Conservation (phyloP, 1,140 invertebrate genomes). For the Polyergus mexicanus region DNA sequence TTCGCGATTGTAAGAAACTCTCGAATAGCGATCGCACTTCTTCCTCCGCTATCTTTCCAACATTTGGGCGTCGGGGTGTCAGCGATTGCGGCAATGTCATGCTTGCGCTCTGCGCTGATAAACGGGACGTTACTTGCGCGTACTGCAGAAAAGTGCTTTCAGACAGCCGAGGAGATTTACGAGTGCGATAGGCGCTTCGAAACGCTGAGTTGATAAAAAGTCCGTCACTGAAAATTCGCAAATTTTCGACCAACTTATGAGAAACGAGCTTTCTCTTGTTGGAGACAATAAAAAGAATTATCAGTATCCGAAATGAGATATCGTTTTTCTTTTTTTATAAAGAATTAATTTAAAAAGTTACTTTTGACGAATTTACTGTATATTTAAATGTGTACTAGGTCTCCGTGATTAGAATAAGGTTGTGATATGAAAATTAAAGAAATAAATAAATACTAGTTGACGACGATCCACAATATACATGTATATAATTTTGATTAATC, state of each 20-base stretch:
- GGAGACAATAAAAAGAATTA: neutral
- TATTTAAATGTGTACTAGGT: neutral
- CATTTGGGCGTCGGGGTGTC: constrained; percentile 55
- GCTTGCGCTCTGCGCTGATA: constrained; percentile 67
- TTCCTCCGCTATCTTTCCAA: constrained; percentile 50
- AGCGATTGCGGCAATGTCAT: constrained; percentile 67
- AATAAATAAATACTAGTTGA: neutral
- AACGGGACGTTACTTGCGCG: constrained; percentile 68
- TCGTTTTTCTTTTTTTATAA: neutral
- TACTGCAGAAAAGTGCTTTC: constrained; percentile 70
- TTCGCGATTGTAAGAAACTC: constrained; percentile 29
- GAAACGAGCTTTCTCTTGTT: constrained; percentile 39
- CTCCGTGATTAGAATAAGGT: neutral
- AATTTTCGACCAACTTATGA: constrained; percentile 55
- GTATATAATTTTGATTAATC: constrained; percentile 20
- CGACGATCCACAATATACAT: too few species aligned
- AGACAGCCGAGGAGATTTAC: constrained; percentile 69
- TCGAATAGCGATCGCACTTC: constrained; percentile 44
- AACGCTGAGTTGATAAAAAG: constrained; percentile 67
- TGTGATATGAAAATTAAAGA: neutral
- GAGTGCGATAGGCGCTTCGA: constrained; percentile 62
- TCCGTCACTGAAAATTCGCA: constrained; percentile 52
- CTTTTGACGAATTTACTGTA: neutral
- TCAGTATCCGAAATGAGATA: neutral
- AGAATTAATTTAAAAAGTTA: neutral